Evolutionary conservation across 2,888 invertebrate species (phyloP), one percentile per base, ranked within the genome.

Genomic region (Trisateles emortualis): DNA sequence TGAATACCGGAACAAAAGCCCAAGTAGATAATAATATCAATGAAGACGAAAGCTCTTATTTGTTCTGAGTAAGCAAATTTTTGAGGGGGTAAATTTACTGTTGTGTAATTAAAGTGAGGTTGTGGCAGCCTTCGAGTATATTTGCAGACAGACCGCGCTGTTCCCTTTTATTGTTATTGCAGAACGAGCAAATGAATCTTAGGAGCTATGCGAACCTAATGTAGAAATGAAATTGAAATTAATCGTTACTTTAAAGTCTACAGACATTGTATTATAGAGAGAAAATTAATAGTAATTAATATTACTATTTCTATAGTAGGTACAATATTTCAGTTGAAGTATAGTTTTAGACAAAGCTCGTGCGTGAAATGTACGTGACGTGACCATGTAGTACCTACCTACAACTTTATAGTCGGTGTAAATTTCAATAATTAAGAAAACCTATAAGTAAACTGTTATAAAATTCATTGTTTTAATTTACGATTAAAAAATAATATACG

Each of bases 121-220:
- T 38, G 55, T 59, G 57, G 63, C 56, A 64, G 66, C 72, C 61
- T 68, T 68, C 43, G 60, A 76, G 74, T 74, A 70, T 76, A 75
- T 75, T 80, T 73, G 64, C 68, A 64, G 59, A 59, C 71, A 68
- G 74, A 73, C 65, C 68, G 68, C 68, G 66, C 68, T 69, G 70
- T 65, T 77, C 72, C 68, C 66, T 81, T 81, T 82, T 74, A 79
- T 69, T 81, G 79, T 79, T 83, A 81, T 79, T 77, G 48, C 59
- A 56, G 39, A 44, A 53, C 35, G 52, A 57, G 65, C 35, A 59
- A 67, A 68, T 68, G 51, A 64, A 62, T 67, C 65, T 53, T 56
- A 43, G 42, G 42, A 63, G 45, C 26, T 41, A 42, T 57, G 52
- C 22, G 56, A 63, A 57, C 51, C 36, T 30, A 56, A 51, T 43